Conservation (phyloP, 2,113 vertebrate genomes). For the Spilogale gracilis region DNA sequence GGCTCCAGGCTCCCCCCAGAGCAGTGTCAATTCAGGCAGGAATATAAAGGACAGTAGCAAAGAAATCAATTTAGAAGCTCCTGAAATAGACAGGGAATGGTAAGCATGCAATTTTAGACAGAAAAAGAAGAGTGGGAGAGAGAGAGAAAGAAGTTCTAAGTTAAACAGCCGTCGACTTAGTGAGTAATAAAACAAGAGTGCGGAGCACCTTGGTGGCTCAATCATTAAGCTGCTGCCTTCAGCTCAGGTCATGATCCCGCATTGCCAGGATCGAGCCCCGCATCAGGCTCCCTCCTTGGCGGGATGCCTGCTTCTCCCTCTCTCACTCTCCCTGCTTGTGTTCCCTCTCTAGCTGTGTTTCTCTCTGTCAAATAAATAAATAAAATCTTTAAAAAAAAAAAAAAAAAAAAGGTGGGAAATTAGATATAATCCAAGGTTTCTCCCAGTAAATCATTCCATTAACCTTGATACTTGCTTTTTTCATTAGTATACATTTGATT, state of each 20-base stretch:
- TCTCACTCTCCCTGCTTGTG: too few species aligned
- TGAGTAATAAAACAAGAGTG: not conserved
- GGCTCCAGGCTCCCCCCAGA: not conserved
- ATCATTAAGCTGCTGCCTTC: too few species aligned
- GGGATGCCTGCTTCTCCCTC: too few species aligned
- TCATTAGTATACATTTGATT: not conserved
- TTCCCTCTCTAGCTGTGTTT: too few species aligned
- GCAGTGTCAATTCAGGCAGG: not conserved
- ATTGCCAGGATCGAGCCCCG: too few species aligned
- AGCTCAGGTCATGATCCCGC: too few species aligned
- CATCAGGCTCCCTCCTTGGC: too few species aligned
- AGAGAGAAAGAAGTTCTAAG: not conserved
- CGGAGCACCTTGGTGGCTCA: too few species aligned
- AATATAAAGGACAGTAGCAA: constrained; percentile 14
- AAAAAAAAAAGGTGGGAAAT: not conserved
- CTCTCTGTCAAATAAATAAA: too few species aligned
- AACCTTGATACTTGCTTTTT: not conserved
- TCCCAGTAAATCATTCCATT: not conserved
- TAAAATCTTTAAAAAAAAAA: too few species aligned
- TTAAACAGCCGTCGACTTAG: not conserved
- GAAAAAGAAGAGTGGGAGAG: not conserved
- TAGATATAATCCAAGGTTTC: not conserved
- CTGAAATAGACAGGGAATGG: not conserved
- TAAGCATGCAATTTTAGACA: constrained; percentile 40
- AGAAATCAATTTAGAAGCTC: constrained; percentile 38